A percentile compares a stretch with the other conserved stretches of the same genome.
Evolutionary conservation across 2,113 vertebrate species (phyloP).

Genomic region (human): DNA sequence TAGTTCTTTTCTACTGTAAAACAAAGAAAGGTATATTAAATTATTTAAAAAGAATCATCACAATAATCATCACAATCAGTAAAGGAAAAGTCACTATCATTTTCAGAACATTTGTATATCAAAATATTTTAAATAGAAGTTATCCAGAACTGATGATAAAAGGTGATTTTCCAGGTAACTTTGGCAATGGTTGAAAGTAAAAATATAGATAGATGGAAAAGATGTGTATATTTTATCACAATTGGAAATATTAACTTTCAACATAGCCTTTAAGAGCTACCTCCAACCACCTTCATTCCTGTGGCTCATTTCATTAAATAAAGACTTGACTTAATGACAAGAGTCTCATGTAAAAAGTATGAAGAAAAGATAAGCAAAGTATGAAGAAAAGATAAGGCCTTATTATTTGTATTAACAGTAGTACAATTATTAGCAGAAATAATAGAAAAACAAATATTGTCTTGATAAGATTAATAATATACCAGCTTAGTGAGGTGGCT

Average conservation of each 20-base stretch:
- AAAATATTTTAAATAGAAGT: neutral
- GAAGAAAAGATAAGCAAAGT: neutral
- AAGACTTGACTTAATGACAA: neutral
- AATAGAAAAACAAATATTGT: neutral
- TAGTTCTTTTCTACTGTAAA: neutral
- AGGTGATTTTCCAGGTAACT: neutral
- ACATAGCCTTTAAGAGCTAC: neutral
- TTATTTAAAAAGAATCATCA: neutral
- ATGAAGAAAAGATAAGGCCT: neutral
- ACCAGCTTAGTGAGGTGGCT: neutral
- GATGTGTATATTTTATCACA: neutral
- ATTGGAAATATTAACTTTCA: neutral
- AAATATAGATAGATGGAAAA: neutral
- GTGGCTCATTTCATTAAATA: neutral
- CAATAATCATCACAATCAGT: neutral
- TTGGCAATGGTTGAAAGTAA: neutral
- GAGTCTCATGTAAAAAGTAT: neutral
- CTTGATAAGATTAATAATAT: neutral
- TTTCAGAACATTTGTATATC: neutral
- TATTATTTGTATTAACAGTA: neutral
- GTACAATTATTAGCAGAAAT: neutral
- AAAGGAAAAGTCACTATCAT: neutral
- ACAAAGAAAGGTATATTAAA: neutral
- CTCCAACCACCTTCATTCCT: neutral
- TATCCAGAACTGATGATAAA: neutral